These are phyloP conservation scores for Allacma fusca DNA, from an alignment of 2,888 invertebrate genomes.

Conservation along the genomic window DNA sequence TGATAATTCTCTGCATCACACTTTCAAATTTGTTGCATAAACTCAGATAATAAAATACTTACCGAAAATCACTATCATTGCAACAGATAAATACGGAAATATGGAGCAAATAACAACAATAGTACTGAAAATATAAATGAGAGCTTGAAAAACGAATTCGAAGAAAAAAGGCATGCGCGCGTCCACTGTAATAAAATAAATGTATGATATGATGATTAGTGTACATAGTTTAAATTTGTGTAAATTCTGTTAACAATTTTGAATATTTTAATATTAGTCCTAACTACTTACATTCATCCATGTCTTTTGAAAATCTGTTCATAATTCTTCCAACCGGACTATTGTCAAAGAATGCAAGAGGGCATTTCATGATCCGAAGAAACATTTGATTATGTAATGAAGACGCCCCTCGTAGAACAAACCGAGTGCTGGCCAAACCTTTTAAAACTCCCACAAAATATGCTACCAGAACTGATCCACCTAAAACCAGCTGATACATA, in stretches of 20 bases:
- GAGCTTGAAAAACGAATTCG: conserved; percentile 67
- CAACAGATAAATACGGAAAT: conserved; percentile 64
- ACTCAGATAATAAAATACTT: conserved; percentile 17
- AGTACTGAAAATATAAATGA: conserved; percentile 65
- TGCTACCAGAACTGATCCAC: conserved; percentile 64
- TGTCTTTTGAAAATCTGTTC: conserved; percentile 66
- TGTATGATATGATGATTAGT: no score
- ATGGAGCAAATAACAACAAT: conserved; percentile 64
- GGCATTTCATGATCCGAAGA: conserved; percentile 61
- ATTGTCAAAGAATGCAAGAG: conserved; percentile 65
- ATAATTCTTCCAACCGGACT: conserved; percentile 66
- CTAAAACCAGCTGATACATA: conserved; percentile 66
- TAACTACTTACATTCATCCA: conserved; percentile 65
- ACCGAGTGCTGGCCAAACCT: conserved; percentile 61
- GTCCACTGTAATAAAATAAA: conserved; percentile 64
- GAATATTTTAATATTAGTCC: neutral
- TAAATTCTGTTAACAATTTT: no score
- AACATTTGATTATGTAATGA: conserved; percentile 62
- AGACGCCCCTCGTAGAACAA: conserved; percentile 61
- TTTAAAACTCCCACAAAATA: conserved; percentile 65
- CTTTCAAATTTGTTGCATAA: neutral
- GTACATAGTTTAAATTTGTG: no score
- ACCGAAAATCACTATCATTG: conserved; percentile 64
- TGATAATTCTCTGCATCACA: neutral
- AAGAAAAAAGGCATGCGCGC: conserved; percentile 67